Percentiles rank a stretch among this genome's conserved stretches.
Conservation (phyloP, 2,113 vertebrate species). For the Mohoua ochrocephala region DNA sequence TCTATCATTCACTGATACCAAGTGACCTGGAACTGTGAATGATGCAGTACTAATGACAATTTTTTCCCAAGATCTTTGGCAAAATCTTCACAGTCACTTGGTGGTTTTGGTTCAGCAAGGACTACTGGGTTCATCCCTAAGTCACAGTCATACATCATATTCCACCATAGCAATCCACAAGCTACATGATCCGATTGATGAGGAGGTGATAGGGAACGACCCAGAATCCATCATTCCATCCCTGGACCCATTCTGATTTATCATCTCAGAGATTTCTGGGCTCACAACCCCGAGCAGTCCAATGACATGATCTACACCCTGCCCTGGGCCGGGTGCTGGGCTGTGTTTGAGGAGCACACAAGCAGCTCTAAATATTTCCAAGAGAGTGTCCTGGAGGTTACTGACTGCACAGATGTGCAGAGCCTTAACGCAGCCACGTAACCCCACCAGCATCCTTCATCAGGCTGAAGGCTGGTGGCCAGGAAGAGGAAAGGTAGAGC, state of each 20-base stretch:
- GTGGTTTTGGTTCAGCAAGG: not conserved
- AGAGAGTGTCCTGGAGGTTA: not conserved
- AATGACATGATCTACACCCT: not conserved
- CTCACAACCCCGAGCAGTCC: not conserved
- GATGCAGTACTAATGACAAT: not conserved
- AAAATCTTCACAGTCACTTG: not conserved
- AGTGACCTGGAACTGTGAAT: not conserved
- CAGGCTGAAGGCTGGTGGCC: not conserved
- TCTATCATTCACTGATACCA: not conserved
- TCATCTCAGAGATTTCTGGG: not conserved
- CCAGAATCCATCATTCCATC: not conserved
- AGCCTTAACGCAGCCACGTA: not conserved
- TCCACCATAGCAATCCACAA: not conserved
- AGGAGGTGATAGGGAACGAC: not conserved
- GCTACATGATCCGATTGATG: not conserved
- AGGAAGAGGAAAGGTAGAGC: not conserved
- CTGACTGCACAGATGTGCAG: fast-evolving
- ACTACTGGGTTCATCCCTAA: not conserved
- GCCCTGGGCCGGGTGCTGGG: not conserved
- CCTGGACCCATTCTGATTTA: not conserved
- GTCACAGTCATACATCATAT: not conserved
- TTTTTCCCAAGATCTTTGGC: not conserved
- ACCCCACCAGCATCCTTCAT: not conserved
- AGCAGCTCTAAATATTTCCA: not conserved
- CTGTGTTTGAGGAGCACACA: not conserved